phyloP scores from a whole-genome alignment of 1,140 invertebrate species.

The Sipha flava region DNA sequence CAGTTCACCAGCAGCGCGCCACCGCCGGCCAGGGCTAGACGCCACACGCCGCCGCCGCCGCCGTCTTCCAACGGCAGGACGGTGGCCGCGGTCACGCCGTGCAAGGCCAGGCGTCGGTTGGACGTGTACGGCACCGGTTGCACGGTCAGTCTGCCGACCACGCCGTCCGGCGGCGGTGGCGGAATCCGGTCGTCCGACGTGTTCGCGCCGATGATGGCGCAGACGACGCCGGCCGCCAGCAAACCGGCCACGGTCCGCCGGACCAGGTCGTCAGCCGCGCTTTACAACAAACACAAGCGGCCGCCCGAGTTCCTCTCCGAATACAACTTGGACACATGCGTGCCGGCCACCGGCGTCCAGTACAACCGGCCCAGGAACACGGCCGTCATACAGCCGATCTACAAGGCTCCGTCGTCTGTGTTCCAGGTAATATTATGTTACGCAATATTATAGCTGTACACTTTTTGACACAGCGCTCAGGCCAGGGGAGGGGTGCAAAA shows the following conservation, averaged over 20 bases:
- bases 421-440: constrained; percentile 7
- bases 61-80: background rate
- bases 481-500: too few relatives aligned
- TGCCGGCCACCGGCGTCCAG: constrained; percentile 3
- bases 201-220: constrained; percentile 34
- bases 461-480: too few relatives aligned
- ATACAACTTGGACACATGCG: constrained; percentile 15
- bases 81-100: background rate
- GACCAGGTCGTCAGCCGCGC: constrained; percentile 7
- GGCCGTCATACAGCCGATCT: constrained; percentile 34
- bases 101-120: constrained; percentile 22
- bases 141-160: background rate
- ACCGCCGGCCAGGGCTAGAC: background rate
- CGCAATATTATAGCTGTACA: background rate
- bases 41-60: background rate
- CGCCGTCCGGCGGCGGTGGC: background rate
- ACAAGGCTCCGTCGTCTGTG: constrained; percentile 22
- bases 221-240: background rate
- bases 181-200: background rate
- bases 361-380: constrained; percentile 23
- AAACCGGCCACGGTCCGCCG: constrained; percentile 2
- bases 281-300: constrained; percentile 1
- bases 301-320: constrained; percentile 10
- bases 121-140: background rate
- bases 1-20: background rate